Conservation (phyloP, 2,113 vertebrate genomes). For the Phylloscopus whistleri region DNA sequence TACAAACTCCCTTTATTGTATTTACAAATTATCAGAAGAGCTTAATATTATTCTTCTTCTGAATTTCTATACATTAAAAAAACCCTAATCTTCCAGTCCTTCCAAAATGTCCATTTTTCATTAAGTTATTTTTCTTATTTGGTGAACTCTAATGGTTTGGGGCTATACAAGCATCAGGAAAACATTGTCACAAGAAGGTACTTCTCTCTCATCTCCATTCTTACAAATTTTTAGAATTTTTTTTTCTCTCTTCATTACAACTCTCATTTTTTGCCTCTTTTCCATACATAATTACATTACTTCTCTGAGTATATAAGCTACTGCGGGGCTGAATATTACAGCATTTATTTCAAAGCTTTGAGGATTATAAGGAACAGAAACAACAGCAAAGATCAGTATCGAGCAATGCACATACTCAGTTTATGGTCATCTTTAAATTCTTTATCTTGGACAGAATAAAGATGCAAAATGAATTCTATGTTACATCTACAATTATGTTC, state of each 20-base stretch:
- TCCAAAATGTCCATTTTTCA: not conserved
- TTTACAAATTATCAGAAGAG: not conserved
- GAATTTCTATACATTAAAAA: not conserved
- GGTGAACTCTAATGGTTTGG: not conserved
- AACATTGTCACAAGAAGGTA: not conserved
- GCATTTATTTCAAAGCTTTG: not conserved
- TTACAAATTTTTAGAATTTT: not conserved
- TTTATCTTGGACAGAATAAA: not conserved
- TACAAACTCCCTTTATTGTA: not conserved
- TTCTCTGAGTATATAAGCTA: not conserved
- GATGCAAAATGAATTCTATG: not conserved
- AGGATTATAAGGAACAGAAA: not conserved
- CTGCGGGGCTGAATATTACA: not conserved
- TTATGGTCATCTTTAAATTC: not conserved
- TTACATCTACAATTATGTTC: not conserved
- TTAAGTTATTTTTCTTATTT: not conserved
- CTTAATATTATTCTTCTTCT: not conserved
- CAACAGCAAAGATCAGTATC: not conserved
- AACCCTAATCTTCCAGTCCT: not conserved
- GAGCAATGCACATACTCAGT: fast-evolving
- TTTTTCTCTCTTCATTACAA: not conserved
- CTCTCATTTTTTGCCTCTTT: not conserved
- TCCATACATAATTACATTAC: not conserved
- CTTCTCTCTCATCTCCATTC: not conserved
- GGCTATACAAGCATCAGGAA: not conserved